Evolutionary conservation across 92 coral and sea anemone species (phyloP), one percentile per base, ranked within the genome.

Genomic region (Micromussa lordhowensis): DNA sequence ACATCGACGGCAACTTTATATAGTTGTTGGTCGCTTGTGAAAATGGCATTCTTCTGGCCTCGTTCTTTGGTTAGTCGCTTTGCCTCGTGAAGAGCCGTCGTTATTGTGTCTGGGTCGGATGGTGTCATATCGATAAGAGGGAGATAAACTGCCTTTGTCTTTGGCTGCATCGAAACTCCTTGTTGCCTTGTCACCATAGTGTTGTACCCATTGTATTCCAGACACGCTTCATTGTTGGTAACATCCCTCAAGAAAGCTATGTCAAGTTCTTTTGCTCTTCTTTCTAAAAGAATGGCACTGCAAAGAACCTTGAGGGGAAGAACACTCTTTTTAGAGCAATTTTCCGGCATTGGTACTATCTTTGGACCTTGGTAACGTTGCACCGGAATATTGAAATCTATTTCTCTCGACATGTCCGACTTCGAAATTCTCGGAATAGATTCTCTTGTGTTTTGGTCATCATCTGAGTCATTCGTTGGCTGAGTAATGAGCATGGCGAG

Each of bases 241-340:
- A 93, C 40, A 17, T 83, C 87, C 24, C 64, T 87, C 76, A 90
- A 75, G 81, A 93, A 91, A 3, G 91, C 21, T 28, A 88, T 9
- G 48, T 93, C 93, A 66, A 88, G 88, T 76, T 88, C 94, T 77
- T 88, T 81, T 11, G 96, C 94, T 91, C 94, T 36, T 5, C 40
- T 88, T 77, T 93, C 89, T 66, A 92, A 68, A 48, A 88, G 4
- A 12, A 85, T 74, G 13, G 70, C 68, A 40, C 86, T 79, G 51
- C 88, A 88, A 44, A 93, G 92, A 63, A 93, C 92, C n/a, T 85
- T 93, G n/a, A 93, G 89, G 8, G 96, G 96, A 16, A 75, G 94
- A 30, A 93, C 94, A 22, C 44, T 58, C 79, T 91, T 91, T 44
- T 80, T 88, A 12, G 88, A 24, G 73, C 90, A 87, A 91, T 36